Evolutionary conservation across 2,113 vertebrate species (phyloP), one percentile per base, ranked within the genome.

Genomic region (Talpa occidentalis): DNA sequence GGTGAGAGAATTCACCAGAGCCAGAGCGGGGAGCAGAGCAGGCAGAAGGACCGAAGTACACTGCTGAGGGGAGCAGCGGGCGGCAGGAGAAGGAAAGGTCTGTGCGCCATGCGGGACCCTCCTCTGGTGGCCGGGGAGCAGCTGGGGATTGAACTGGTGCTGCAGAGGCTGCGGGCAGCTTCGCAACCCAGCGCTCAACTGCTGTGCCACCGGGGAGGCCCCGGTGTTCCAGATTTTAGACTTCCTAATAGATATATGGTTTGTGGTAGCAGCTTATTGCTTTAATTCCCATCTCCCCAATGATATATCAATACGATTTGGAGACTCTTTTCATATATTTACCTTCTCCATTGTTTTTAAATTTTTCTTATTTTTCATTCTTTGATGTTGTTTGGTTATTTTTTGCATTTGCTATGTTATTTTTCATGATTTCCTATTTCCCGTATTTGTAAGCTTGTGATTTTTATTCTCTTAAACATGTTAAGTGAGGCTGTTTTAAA

Each of bases 391-490:
- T 56, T 85, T 93, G 17, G 4, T 78, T 82, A 44, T 74, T 85
- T 66, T 37, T 94, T 52, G 49, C 16, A 62, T 47, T 24, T 79
- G 28, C 24, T 72, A 12, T 17, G 9, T 44, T 26, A 16, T 22
- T 87, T 92, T 95, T 47, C 35, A 40, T 47, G 66, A 86, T 70
- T 90, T 94, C n/a, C 40, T 82, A 28, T 77, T 67, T 90, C 14
- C 11, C 30, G 70, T 52, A 59, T 35, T 44, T 56, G 10, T 88
- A 91, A 69, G 12, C 67, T 60, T 72, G 44, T 76, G 44, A 86
- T 22, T 52, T 87, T 52, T 87, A 54, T 89, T 90, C 82, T 37
- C 56, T 94, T 93, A 52, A 69, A 85, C 19, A 54, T 35, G 5
- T n/a, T 72, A 44, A 76, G 22, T 56, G 17, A 54, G 70, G 3